These are phyloP conservation scores for Mesorhabditis spiculigera DNA, from an alignment of 2,888 invertebrate species.

Conservation along the genomic window DNA sequence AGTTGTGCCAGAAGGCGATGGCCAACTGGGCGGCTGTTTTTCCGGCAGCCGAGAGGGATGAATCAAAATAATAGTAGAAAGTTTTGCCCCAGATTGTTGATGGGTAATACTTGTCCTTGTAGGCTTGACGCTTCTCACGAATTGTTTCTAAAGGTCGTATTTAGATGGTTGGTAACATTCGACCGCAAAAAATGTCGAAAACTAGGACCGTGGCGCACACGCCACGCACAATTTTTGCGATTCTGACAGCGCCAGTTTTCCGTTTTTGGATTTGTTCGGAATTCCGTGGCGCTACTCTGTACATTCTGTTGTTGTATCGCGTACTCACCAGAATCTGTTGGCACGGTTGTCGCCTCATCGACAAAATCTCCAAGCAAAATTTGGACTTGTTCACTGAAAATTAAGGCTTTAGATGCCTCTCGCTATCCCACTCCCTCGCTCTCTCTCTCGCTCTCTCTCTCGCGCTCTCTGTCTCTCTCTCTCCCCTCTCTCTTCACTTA, in stretches of 20 bases:
- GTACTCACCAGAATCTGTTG: not conserved
- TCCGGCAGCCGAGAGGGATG: slow-evolving; percentile 6
- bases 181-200: not conserved
- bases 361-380: not conserved
- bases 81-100: not conserved
- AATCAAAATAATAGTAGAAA: not conserved
- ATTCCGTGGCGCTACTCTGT: no score
- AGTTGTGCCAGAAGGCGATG: slow-evolving; percentile 42
- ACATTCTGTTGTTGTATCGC: no score
- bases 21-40: slow-evolving; percentile 30
- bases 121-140: not conserved
- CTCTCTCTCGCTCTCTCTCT: no score
- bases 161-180: not conserved
- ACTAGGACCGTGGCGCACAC: not conserved
- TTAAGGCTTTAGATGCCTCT: not conserved
- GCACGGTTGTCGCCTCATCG: not conserved
- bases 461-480: no score
- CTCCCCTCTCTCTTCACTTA: slow-evolving; percentile 8
- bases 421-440: not conserved
- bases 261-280: no score
- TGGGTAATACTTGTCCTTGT: not conserved
- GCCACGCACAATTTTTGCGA: no score
- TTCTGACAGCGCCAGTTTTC: no score
- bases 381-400: not conserved
- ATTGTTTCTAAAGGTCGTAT: not conserved